A percentile compares a stretch with the other conserved stretches of the same genome.
phyloP scores from a whole-genome alignment of 2,797 vertebrate genomes.

The Botia kubotai region DNA sequence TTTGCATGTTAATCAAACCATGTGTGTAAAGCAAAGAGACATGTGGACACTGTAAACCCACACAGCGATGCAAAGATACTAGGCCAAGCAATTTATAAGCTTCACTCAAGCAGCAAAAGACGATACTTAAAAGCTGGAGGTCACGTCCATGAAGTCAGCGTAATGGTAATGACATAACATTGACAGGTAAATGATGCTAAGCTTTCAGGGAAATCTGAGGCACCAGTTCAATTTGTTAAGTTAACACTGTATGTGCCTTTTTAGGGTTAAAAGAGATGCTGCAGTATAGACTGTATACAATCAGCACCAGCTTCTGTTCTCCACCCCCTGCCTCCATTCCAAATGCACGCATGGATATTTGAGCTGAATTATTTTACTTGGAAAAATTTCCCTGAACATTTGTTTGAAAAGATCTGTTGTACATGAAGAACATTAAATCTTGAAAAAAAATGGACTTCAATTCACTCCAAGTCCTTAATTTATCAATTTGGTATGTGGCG shows the following conservation, averaged over 20 bases:
- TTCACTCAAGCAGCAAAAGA: conserved; percentile 31
- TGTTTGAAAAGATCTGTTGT: neutral
- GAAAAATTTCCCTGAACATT: neutral
- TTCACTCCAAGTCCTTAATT: neutral
- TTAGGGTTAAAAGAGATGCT: conserved; percentile 27
- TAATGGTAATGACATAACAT: neutral
- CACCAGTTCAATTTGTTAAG: neutral
- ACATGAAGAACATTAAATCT: neutral
- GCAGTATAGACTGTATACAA: conserved; percentile 16
- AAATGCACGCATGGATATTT: neutral
- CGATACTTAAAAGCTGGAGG: neutral
- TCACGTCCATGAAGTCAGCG: neutral
- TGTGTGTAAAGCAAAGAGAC: neutral
- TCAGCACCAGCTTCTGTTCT: conserved; percentile 9
- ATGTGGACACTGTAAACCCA: conserved; percentile 28
- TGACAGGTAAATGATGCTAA: neutral
- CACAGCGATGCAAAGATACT: conserved; percentile 18
- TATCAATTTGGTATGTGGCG: conserved; percentile 2
- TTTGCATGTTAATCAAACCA: conserved; percentile 16
- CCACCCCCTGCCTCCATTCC: neutral
- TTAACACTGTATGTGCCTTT: conserved; percentile 15
- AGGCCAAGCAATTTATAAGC: conserved; percentile 39
- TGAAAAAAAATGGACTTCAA: neutral
- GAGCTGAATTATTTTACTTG: neutral
- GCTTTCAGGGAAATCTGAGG: conserved; percentile 10